Evolutionary conservation across 2,113 vertebrate genomes (phyloP).

Genomic region (Fukomys damarensis): DNA sequence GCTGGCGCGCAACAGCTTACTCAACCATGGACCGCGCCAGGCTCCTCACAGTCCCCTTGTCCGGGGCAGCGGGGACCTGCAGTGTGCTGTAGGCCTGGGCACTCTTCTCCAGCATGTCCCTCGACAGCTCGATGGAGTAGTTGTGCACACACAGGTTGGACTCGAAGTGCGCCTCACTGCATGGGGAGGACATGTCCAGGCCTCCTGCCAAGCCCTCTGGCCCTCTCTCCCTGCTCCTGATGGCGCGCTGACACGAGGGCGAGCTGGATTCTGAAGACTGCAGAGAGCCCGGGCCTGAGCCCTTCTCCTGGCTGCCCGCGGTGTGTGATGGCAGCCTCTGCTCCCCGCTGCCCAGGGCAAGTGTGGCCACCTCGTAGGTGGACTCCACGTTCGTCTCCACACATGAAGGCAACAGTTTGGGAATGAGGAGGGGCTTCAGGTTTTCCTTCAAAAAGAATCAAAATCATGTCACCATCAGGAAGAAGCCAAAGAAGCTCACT

Average conservation of each 20-base stretch:
- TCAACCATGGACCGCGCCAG: constrained; percentile 2
- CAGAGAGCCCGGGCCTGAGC: rapidly evolving
- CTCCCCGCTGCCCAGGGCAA: rapidly evolving
- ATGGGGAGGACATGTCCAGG: rapidly evolving
- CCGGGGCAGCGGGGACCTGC: rapidly evolving
- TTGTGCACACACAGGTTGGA: neutral
- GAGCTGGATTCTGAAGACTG: neutral
- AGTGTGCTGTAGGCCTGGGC: neutral
- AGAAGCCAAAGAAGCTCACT: rapidly evolving
- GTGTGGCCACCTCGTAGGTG: rapidly evolving
- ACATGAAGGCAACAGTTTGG: rapidly evolving
- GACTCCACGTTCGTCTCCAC: rapidly evolving
- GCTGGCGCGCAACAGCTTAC: neutral
- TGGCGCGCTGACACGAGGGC: rapidly evolving
- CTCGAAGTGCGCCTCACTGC: neutral
- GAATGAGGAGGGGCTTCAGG: rapidly evolving
- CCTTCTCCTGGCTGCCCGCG: rapidly evolving
- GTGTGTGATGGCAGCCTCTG: rapidly evolving
- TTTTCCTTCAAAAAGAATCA: constrained; percentile 26
- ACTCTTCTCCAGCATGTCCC: neutral
- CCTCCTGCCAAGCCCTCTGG: rapidly evolving
- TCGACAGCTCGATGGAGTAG: neutral
- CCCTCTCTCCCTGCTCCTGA: rapidly evolving
- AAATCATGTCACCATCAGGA: neutral
- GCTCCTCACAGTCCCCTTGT: neutral